phyloP scores from a whole-genome alignment of 2,797 vertebrate genomes.

The Diceros bicornis region DNA sequence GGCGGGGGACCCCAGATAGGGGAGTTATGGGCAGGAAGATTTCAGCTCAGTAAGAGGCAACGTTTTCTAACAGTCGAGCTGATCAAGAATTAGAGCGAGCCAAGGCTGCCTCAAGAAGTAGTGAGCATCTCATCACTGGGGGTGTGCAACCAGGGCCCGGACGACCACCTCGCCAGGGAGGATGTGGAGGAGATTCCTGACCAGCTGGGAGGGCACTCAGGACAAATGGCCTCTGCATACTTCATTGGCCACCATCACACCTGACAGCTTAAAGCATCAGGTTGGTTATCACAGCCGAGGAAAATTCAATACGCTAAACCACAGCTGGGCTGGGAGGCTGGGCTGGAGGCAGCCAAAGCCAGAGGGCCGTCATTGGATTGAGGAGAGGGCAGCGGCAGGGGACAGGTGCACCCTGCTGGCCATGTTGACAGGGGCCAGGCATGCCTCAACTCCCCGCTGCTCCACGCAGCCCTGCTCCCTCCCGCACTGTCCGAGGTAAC shows the following conservation, averaged over 20 bases:
- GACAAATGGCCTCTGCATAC: accelerated
- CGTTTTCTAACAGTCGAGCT: not conserved
- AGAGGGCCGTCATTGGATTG: not conserved
- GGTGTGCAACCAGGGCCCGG: not conserved
- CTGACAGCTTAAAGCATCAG: not conserved
- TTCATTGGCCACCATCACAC: not conserved
- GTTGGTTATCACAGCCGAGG: not conserved
- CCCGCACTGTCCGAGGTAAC: not conserved
- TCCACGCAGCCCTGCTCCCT: not conserved
- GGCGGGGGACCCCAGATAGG: not conserved
- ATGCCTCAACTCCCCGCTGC: not conserved
- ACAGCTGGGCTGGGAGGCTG: not conserved
- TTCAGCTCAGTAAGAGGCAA: not conserved
- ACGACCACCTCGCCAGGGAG: not conserved
- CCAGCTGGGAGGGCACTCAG: not conserved
- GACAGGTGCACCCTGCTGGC: not conserved
- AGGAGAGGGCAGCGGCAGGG: no score
- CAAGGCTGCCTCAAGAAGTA: not conserved
- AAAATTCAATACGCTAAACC: not conserved
- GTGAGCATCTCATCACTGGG: not conserved
- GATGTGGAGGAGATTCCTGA: not conserved
- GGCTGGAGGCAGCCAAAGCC: not conserved
- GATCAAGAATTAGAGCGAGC: not conserved
- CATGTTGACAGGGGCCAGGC: not conserved
- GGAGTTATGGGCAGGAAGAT: not conserved